Evolutionary conservation across 2,797 vertebrate genomes (phyloP).

Genomic region (Hydrophis major): DNA sequence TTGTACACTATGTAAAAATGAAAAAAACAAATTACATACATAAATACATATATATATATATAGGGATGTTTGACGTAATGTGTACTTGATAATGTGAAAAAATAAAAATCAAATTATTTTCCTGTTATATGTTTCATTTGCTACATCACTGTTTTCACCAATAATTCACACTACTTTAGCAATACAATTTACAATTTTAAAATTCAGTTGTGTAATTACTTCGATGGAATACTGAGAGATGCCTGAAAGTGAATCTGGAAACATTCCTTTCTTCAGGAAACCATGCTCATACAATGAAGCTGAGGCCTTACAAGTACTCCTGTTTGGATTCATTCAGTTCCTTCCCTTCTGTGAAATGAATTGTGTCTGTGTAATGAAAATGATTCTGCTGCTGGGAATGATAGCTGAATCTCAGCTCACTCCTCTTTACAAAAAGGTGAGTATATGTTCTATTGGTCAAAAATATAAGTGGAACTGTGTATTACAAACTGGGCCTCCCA

Average conservation of each 20-base stretch:
- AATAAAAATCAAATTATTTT: conserved; percentile 98
- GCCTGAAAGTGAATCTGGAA: neutral
- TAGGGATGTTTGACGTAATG: conserved; percentile 84
- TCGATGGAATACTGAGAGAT: neutral
- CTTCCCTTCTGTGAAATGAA: neutral
- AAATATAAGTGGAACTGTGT: neutral
- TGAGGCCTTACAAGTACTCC: neutral
- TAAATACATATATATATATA: conserved; percentile 62
- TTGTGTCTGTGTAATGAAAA: neutral
- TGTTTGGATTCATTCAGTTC: neutral
- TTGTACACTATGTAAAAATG: conserved; percentile 93
- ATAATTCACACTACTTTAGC: conserved; percentile 40
- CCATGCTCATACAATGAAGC: neutral
- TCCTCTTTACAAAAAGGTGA: neutral
- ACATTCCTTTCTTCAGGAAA: neutral
- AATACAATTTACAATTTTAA: conserved; percentile 42
- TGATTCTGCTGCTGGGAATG: neutral
- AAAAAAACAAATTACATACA: conserved; percentile 77
- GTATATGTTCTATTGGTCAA: neutral
- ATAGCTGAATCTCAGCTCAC: neutral
- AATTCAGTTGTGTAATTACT: conserved; percentile 41
- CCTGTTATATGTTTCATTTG: conserved; percentile 72
- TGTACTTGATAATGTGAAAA: conserved; percentile 84
- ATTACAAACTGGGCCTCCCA: neutral
- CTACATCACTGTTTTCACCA: conserved; percentile 59